Evolutionary conservation across 2,888 invertebrate genomes (phyloP).

Genomic region (Mayetiola destructor): DNA sequence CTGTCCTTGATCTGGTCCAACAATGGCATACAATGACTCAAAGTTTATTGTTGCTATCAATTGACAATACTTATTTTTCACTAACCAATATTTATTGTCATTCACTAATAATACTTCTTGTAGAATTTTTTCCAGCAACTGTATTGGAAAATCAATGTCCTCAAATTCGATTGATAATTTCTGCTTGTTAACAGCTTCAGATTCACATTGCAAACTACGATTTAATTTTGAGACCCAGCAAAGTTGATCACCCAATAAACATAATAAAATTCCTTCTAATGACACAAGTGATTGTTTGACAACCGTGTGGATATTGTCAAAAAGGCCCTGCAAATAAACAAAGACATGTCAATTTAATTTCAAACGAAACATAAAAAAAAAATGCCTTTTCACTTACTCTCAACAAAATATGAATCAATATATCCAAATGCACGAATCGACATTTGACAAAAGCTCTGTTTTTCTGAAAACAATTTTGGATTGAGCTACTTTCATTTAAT

Average conservation of each 20-base stretch:
- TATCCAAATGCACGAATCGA: conserved; percentile 14
- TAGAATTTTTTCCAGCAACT: neutral
- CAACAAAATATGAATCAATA: conserved; percentile 16
- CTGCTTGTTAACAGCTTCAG: neutral
- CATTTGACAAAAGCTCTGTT: neutral
- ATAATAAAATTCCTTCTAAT: conserved; percentile 34
- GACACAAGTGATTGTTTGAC: conserved; percentile 35
- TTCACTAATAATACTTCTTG: conserved; percentile 30
- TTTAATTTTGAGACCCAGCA: neutral
- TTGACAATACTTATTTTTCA: conserved; percentile 37
- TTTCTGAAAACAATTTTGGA: neutral
- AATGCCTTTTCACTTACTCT: conserved; percentile 13
- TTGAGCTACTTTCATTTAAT: conserved; percentile 7
- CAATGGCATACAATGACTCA: conserved; percentile 29
- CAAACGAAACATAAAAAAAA: neutral
- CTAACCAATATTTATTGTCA: conserved; percentile 37
- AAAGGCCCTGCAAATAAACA: conserved; percentile 27
- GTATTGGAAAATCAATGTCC: neutral
- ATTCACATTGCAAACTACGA: neutral
- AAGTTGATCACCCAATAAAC: conserved; percentile 19
- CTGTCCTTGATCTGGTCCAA: conserved; percentile 27
- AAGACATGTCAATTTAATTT: neutral
- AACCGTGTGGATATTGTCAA: conserved; percentile 36
- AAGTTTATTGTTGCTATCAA: conserved; percentile 36
- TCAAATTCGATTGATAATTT: neutral